phyloP scores from a whole-genome alignment of 2,888 invertebrate genomes.

The Hypomecis punctinalis region DNA sequence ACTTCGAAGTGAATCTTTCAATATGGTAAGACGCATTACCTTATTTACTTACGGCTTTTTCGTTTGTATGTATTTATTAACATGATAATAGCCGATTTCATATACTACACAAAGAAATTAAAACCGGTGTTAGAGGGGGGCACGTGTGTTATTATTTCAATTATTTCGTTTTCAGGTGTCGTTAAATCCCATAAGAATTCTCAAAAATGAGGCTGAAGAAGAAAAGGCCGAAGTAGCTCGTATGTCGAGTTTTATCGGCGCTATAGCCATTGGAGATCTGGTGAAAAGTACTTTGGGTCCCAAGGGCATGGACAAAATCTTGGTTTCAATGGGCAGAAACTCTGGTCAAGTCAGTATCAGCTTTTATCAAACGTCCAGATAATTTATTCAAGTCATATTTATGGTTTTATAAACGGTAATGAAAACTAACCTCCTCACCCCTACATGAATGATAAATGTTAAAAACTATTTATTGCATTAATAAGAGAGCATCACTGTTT shows the following conservation, averaged over 20 bases:
- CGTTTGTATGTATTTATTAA: neutral
- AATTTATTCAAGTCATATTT: neutral
- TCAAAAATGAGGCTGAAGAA: conserved; percentile 98
- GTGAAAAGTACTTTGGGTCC: conserved; percentile 99
- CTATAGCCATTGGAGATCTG: conserved; percentile 99
- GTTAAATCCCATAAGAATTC: conserved; percentile 96
- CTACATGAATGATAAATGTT: no score
- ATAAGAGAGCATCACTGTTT: no score
- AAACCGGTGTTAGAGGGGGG: conserved; percentile 55
- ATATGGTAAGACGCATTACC: conserved; percentile 49
- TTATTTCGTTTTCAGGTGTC: conserved; percentile 86
- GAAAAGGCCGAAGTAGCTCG: conserved; percentile 99
- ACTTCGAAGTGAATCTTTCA: conserved; percentile 34
- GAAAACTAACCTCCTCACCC: neutral
- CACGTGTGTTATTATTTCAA: conserved; percentile 62
- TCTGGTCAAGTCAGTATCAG: conserved; percentile 85
- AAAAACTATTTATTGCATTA: no score
- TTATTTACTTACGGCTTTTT: conserved; percentile 24
- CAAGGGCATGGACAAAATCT: conserved; percentile 98
- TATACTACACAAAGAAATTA: conserved; percentile 37
- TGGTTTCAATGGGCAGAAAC: conserved; percentile 92
- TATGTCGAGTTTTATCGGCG: conserved; percentile 98
- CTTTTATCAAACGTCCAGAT: neutral
- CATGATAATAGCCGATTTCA: conserved; percentile 2
- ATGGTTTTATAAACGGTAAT: neutral